phyloP scores from a whole-genome alignment of 2,888 invertebrate species.

The Sisyra terminalis region DNA sequence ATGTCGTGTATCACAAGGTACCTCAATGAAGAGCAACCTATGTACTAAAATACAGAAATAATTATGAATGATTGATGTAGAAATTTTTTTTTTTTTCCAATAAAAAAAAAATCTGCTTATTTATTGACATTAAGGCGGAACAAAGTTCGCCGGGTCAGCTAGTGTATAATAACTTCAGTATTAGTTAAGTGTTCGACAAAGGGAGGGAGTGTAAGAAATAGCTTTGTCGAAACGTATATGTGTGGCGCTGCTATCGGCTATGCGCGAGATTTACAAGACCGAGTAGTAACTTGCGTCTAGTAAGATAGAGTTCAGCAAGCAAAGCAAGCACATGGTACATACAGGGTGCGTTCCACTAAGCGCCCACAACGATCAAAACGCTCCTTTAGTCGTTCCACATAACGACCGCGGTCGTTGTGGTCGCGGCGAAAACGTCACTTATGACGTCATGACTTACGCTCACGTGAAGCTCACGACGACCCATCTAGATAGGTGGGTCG shows the following conservation, averaged over 20 bases:
- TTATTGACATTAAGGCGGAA: slow-evolving; percentile 3
- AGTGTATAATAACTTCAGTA: no score
- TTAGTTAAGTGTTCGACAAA: no score
- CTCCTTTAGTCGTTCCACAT: slow-evolving; percentile 4
- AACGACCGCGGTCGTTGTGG: no score
- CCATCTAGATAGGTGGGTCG: slow-evolving; percentile 1
- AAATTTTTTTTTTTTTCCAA: not conserved
- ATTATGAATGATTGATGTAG: not conserved
- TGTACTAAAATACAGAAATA: slow-evolving; percentile 3
- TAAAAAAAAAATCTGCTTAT: slow-evolving; percentile 2
- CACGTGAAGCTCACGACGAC: slow-evolving; percentile 1
- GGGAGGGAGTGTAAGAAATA: no score
- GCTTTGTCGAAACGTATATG: no score
- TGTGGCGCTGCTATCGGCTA: no score
- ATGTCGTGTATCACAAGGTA: slow-evolving; percentile 12
- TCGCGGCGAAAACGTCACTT: slow-evolving; percentile 4
- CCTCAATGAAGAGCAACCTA: slow-evolving; percentile 7
- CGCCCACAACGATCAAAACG: slow-evolving; percentile 3
- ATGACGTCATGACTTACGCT: slow-evolving; percentile 2
- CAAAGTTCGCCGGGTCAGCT: no score
- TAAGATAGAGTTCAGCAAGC: no score
- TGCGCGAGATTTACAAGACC: no score
- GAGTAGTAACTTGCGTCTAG: no score
- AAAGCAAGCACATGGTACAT: no score
- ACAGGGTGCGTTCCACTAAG: no score